Conservation (phyloP, 1,140 invertebrate species). For the Eriosoma lanigerum region DNA sequence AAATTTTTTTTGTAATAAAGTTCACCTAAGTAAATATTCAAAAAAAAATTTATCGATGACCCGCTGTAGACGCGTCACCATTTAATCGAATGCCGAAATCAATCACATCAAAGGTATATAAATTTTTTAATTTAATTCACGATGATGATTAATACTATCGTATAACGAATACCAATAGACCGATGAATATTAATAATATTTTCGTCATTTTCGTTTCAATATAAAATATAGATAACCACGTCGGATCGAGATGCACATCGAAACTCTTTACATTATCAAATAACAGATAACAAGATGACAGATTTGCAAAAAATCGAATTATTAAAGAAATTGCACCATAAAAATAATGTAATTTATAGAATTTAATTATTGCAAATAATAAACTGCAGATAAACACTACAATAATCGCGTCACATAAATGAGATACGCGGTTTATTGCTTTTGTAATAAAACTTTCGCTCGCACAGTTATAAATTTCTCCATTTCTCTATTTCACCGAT, state of each 20-base stretch:
- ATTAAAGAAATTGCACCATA: background rate
- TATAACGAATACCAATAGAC: too few relatives aligned
- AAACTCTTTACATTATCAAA: background rate
- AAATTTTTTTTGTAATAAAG: too few relatives aligned
- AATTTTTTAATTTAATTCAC: background rate
- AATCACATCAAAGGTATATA: background rate
- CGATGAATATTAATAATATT: background rate
- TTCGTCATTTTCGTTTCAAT: background rate
- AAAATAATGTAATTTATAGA: constrained; percentile 8
- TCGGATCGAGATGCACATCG: background rate
- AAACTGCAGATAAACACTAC: too few relatives aligned
- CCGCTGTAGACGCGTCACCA: too few relatives aligned
- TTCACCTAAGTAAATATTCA: too few relatives aligned
- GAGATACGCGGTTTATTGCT: too few relatives aligned
- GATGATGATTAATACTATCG: too few relatives aligned
- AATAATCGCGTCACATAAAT: too few relatives aligned
- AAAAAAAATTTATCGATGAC: background rate
- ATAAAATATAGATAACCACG: background rate
- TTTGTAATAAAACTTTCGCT: too few relatives aligned
- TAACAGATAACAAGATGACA: background rate
- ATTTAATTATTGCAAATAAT: too few relatives aligned
- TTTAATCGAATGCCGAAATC: background rate
- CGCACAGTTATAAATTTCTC: too few relatives aligned
- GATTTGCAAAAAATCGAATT: background rate
- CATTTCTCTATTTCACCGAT: too few relatives aligned